These are phyloP conservation scores for Percopsis omiscomaycus DNA, from an alignment of 2,797 vertebrate genomes.

Conservation along the genomic window DNA sequence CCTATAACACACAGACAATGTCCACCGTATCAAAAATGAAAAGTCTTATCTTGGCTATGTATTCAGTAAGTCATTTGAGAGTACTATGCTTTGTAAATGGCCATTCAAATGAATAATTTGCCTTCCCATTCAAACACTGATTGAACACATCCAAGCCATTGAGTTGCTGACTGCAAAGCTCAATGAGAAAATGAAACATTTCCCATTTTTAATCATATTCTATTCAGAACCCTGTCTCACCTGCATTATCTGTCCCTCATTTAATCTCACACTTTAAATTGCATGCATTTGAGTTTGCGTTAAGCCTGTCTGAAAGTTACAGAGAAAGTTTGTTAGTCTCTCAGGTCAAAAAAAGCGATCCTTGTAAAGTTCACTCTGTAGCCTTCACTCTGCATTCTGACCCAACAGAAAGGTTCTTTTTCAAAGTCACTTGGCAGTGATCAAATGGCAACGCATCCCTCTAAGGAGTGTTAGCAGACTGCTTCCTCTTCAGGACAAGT, in stretches of 20 bases:
- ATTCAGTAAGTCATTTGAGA: slow-evolving; percentile 57
- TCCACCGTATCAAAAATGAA: slow-evolving; percentile 66
- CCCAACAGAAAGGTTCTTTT: slow-evolving; percentile 47
- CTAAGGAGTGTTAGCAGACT: slow-evolving; percentile 52
- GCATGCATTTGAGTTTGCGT: slow-evolving; percentile 38
- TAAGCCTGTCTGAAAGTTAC: slow-evolving; percentile 37
- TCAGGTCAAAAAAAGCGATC: slow-evolving; percentile 57
- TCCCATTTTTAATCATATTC: slow-evolving; percentile 66
- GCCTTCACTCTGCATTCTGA: slow-evolving; percentile 35
- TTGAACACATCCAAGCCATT: slow-evolving; percentile 56
- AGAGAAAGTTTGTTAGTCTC: slow-evolving; percentile 53
- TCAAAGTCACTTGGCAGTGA: slow-evolving; percentile 64
- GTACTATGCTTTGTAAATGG: slow-evolving; percentile 14
- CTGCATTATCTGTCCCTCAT: slow-evolving; percentile 64
- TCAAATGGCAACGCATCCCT: slow-evolving; percentile 60
- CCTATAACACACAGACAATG: slow-evolving; percentile 42
- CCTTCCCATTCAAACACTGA: slow-evolving; percentile 67
- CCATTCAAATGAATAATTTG: slow-evolving; percentile 65
- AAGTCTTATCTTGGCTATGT: slow-evolving; percentile 64
- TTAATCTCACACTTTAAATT: slow-evolving; percentile 59
- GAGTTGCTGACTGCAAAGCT: slow-evolving; percentile 59
- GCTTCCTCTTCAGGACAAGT: slow-evolving; percentile 51
- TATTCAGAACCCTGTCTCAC: slow-evolving; percentile 62
- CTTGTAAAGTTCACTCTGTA: slow-evolving; percentile 37
- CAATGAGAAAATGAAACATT: slow-evolving; percentile 68